Percentiles rank a stretch among this genome's conserved stretches.
phyloP scores from a whole-genome alignment of 2,888 invertebrate species.

The Stictocephala bisonia region DNA sequence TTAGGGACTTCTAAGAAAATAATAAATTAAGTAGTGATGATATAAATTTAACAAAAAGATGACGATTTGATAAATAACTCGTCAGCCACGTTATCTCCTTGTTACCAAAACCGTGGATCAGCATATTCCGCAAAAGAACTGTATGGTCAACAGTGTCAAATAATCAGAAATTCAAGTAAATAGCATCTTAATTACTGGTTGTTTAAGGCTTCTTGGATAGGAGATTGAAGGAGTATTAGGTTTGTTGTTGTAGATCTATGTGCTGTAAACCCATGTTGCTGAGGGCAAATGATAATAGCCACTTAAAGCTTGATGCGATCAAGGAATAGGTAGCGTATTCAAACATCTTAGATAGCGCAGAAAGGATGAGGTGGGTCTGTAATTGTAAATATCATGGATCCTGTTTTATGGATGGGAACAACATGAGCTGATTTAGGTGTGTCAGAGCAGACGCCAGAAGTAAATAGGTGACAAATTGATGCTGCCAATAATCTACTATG shows the following conservation, averaged over 20 bases:
- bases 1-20: too few relatives aligned
- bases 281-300: not conserved
- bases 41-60: too few relatives aligned
- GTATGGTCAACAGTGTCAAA: not conserved
- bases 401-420: not conserved
- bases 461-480: too few relatives aligned
- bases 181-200: not conserved
- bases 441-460: not conserved
- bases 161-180: not conserved
- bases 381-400: not conserved
- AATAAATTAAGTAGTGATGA: too few relatives aligned
- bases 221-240: not conserved
- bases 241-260: not conserved
- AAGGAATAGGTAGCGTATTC: not conserved
- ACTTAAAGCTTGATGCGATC: not conserved
- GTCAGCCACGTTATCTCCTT: too few relatives aligned
- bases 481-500: too few relatives aligned
- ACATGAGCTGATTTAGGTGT: not conserved
- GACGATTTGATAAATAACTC: too few relatives aligned
- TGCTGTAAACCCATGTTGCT: too few relatives aligned
- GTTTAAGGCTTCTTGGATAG: not conserved
- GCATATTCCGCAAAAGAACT: not conserved
- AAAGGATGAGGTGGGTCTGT: not conserved
- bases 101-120: not conserved
- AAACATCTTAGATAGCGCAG: not conserved